These are phyloP conservation scores for Mythimna ferrago DNA, from an alignment of 2,888 invertebrate species.

Conservation along the genomic window DNA sequence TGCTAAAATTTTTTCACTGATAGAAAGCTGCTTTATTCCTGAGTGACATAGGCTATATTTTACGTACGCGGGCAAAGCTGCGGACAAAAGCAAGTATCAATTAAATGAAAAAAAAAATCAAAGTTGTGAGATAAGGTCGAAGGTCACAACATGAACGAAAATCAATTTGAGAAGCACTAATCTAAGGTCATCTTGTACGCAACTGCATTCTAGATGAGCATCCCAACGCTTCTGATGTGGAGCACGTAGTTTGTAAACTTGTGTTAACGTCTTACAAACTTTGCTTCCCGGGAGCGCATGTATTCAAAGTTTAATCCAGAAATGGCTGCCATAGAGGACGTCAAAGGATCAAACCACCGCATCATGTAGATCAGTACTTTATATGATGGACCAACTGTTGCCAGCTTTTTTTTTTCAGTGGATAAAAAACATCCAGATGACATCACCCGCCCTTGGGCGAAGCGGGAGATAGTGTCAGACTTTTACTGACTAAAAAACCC, in stretches of 20 bases:
- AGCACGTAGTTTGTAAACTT: conserved; percentile 17
- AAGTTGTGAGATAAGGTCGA: too few relatives aligned
- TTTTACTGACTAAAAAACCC: too few relatives aligned
- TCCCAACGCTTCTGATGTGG: background rate
- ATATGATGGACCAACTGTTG: background rate
- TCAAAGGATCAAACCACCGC: background rate
- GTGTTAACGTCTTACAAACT: conserved; percentile 15
- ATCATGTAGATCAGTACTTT: background rate
- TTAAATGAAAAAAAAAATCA: too few relatives aligned
- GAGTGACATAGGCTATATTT: too few relatives aligned
- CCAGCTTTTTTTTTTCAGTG: too few relatives aligned
- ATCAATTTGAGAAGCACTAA: background rate
- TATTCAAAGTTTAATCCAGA: conserved; percentile 7
- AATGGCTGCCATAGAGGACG: background rate
- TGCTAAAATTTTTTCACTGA: too few relatives aligned
- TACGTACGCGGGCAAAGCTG: too few relatives aligned
- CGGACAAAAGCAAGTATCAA: too few relatives aligned
- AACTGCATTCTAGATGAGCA: conserved; percentile 2
- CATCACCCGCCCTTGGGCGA: too few relatives aligned
- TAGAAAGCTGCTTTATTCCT: too few relatives aligned
- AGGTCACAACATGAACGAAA: background rate
- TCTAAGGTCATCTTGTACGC: background rate
- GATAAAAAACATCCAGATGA: too few relatives aligned
- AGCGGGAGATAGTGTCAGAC: too few relatives aligned
- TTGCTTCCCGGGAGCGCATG: background rate